These are phyloP conservation scores for Brenthis daphne DNA, from an alignment of 2,888 invertebrate species.

Conservation along the genomic window DNA sequence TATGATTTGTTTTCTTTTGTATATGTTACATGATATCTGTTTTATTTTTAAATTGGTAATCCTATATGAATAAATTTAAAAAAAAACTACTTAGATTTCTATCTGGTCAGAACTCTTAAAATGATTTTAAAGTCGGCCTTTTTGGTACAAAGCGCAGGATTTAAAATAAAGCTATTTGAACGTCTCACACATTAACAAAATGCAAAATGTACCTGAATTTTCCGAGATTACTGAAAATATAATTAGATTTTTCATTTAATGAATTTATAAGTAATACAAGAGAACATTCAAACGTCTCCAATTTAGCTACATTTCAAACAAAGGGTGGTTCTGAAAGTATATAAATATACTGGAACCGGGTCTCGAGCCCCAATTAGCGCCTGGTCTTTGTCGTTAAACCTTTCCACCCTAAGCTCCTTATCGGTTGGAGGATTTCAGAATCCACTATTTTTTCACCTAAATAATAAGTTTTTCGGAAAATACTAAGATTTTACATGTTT, in stretches of 20 bases:
- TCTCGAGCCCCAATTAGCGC: slow-evolving; percentile 33
- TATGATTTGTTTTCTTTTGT: no score
- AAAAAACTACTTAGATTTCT: no score
- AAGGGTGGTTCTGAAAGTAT: slow-evolving; percentile 26
- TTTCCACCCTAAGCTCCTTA: slow-evolving; percentile 32
- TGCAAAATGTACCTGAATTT: no score
- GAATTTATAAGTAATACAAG: slow-evolving; percentile 15
- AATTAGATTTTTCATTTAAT: slow-evolving; percentile 7
- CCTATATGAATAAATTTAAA: no score
- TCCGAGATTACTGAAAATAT: background rate
- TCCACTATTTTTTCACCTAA: background rate
- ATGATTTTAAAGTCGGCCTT: no score
- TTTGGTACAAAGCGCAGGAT: no score
- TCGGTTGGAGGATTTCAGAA: slow-evolving; percentile 15
- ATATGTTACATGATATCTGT: no score
- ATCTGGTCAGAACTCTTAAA: no score
- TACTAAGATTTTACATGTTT: no score
- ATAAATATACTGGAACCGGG: slow-evolving; percentile 25
- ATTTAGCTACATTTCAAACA: slow-evolving; percentile 31
- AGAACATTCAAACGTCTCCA: slow-evolving; percentile 16
- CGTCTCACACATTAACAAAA: no score
- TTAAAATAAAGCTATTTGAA: no score
- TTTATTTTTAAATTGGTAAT: no score
- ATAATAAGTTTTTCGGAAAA: background rate
- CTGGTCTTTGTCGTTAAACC: slow-evolving; percentile 30